Evolutionary conservation across 2,797 vertebrate genomes (phyloP).

Genomic region (Salmo trutta): DNA sequence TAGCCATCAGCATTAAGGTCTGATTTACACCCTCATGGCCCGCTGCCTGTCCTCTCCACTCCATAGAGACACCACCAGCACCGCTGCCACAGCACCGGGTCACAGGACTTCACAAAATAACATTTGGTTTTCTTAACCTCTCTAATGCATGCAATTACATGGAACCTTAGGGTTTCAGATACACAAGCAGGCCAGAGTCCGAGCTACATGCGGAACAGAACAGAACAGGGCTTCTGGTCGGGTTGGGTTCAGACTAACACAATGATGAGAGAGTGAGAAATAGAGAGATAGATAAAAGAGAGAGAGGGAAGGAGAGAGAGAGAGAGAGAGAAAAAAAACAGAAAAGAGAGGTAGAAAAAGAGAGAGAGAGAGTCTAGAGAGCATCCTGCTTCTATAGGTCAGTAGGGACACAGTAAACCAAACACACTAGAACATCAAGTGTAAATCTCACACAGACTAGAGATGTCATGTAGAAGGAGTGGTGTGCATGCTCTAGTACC

Average conservation of each 20-base stretch:
- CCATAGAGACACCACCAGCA: constrained; percentile 64
- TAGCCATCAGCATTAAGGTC: constrained; percentile 75
- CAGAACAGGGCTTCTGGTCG: neutral
- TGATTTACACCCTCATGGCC: constrained; percentile 77
- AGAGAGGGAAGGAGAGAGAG: too few relatives aligned
- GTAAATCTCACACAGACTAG: constrained; percentile 1
- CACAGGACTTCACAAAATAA: constrained; percentile 76
- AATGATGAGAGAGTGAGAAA: neutral
- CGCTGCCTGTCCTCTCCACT: constrained; percentile 66
- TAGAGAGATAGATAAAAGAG: too few relatives aligned
- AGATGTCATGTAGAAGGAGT: neutral
- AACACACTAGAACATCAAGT: constrained; percentile 50
- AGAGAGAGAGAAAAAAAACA: constrained; percentile 12
- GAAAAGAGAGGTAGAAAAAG: neutral
- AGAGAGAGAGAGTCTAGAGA: constrained; percentile 34
- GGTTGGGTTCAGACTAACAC: neutral
- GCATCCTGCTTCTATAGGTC: constrained; percentile 50
- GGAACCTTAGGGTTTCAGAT: neutral
- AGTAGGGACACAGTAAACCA: constrained; percentile 58
- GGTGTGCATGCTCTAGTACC: constrained; percentile 72
- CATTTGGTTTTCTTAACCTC: constrained; percentile 75
- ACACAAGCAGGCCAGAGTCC: constrained; percentile 53
- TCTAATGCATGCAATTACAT: constrained; percentile 45
- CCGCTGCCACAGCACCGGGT: constrained; percentile 49
- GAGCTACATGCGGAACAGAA: neutral